Evolutionary conservation across 2,888 invertebrate genomes (phyloP).

Genomic region (Candidula unifasciata): DNA sequence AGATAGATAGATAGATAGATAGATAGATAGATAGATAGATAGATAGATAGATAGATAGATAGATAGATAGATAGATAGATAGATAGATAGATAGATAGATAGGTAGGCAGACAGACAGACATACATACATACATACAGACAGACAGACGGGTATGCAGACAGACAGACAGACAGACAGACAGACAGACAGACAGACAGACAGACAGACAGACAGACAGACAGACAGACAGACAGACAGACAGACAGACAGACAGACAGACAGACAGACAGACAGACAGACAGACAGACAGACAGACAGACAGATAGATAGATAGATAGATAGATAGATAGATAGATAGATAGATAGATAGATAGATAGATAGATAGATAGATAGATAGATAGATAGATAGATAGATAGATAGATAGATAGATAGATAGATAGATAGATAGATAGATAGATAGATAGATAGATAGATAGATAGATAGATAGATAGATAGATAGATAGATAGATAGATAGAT

Average conservation of each 20-base stretch:
- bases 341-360: background rate
- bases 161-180: background rate
- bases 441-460: too few relatives aligned
- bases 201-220: slow-evolving; percentile 31
- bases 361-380: background rate
- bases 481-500: background rate
- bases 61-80: background rate
- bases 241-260: slow-evolving; percentile 17
- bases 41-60: background rate
- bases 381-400: background rate
- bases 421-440: too few relatives aligned
- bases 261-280: slow-evolving; percentile 36
- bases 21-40: background rate
- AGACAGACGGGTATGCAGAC: background rate
- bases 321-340: slow-evolving; percentile 14
- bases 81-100: background rate
- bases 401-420: too few relatives aligned
- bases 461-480: too few relatives aligned
- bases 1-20: background rate
- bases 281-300: slow-evolving; percentile 23
- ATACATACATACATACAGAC: background rate
- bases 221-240: slow-evolving; percentile 19
- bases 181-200: background rate
- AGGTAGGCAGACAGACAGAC: background rate
- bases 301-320: background rate